Evolutionary conservation across 2,113 vertebrate genomes (phyloP), one percentile per base, ranked within the genome.

Genomic region (Sander lucioperca): DNA sequence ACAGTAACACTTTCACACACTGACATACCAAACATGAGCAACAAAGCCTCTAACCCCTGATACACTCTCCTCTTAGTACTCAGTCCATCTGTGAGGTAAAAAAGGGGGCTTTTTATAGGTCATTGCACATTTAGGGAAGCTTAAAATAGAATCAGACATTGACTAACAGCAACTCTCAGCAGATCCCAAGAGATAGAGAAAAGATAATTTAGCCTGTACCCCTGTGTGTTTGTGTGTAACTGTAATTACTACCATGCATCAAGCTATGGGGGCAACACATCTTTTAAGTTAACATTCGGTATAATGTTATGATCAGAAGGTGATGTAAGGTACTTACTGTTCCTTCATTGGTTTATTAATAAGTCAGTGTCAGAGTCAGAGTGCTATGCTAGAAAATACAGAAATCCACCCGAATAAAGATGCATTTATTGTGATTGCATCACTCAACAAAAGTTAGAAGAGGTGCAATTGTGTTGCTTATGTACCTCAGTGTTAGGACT

Each of bases 121-220:
- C 90, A 87, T 18, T 83, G 89, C 84, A 84, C 85, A 87, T 92
- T 89, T 85, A 65, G 74, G 54, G 63, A 79, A 66, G 84, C 77
- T 84, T 66, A 84, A 90, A 92, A 94, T 89, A 89, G 89, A 89
- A 77, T 53, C 58, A 65, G 51, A 82, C 78, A 84, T 85, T 75
- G 74, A 73, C 48, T 66, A 77, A 79, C 51, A 79, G 72, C 27
- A 81, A 61, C 70, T 74, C 73, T 84, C 76, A 77, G 83, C 82
- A 77, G 79, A 81, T 88, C 87, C 82, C 58, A 33, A 15, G 82
- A 80, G 86, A 85, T 45, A 43, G 61, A 70, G 57, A 77, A 69
- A 63, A 64, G 76, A 80, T 75, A 86, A 85, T 81, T 80, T 68
- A 79, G 57, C 30, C 43, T 33, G 8, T 75, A 79, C 67, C 43